These are phyloP conservation scores for Macrophya annulata DNA, from an alignment of 2,888 invertebrate species.

Conservation along the genomic window DNA sequence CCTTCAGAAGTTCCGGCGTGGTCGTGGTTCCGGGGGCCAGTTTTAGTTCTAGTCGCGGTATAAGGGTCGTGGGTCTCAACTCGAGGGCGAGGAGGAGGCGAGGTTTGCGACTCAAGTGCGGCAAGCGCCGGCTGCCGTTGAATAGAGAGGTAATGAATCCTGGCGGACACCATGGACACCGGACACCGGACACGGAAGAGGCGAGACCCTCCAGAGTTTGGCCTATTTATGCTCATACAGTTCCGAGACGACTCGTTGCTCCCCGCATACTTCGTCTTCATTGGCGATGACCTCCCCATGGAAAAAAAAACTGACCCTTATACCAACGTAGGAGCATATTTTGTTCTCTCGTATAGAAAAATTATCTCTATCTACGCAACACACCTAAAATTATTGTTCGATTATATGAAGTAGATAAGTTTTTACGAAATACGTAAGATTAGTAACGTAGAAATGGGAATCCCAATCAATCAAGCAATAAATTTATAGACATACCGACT, in stretches of 20 bases:
- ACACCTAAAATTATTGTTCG: background rate
- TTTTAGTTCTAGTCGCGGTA: constrained; percentile 47
- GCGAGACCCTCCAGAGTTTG: constrained; percentile 71
- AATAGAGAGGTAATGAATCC: constrained; percentile 79
- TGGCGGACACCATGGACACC: constrained; percentile 75
- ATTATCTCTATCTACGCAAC: too few relatives aligned
- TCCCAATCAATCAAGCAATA: background rate
- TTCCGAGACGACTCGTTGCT: background rate
- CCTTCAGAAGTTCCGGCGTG: constrained; percentile 37
- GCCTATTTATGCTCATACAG: constrained; percentile 51
- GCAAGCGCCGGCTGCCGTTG: constrained; percentile 70
- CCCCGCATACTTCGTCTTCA: constrained; percentile 2
- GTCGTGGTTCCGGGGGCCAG: constrained; percentile 35
- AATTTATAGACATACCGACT: background rate
- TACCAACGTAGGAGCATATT: background rate
- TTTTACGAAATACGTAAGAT: background rate
- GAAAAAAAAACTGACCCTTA: too few relatives aligned
- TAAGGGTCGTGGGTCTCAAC: constrained; percentile 40
- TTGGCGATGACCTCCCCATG: background rate
- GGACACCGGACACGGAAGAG: constrained; percentile 78
- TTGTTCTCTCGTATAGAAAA: too few relatives aligned
- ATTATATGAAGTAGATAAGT: background rate
- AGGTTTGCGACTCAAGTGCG: constrained; percentile 55
- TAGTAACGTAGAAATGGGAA: background rate
- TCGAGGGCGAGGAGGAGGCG: constrained; percentile 59